Conservation (phyloP, 2,113 vertebrate genomes). For the Rhizomys pruinosus region DNA sequence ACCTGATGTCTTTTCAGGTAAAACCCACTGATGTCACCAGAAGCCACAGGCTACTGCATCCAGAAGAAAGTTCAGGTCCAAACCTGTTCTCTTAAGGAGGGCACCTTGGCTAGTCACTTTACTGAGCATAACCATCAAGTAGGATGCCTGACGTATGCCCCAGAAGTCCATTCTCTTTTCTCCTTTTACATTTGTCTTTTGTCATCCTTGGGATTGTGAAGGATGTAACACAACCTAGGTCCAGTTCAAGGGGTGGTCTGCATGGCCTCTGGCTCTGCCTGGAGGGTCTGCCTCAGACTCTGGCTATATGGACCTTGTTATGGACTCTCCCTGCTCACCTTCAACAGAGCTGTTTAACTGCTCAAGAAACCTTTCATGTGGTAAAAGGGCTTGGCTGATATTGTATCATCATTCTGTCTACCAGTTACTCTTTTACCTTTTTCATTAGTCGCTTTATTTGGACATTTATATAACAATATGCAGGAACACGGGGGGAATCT, state of each 20-base stretch:
- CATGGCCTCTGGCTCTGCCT: neutral
- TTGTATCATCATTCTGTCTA: neutral
- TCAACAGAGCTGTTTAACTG: neutral
- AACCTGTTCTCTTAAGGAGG: fast-evolving
- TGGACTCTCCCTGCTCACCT: neutral
- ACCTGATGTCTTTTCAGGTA: neutral
- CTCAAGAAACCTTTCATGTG: neutral
- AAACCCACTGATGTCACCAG: no score
- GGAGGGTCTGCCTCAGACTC: neutral
- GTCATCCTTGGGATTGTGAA: neutral
- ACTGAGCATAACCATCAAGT: neutral
- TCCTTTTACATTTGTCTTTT: neutral
- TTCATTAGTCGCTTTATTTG: neutral
- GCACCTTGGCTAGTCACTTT: neutral
- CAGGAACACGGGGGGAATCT: neutral
- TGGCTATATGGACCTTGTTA: neutral
- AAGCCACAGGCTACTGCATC: no score
- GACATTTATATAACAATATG: neutral
- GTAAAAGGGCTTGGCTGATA: neutral
- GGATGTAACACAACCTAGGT: neutral
- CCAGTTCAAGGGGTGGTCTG: neutral
- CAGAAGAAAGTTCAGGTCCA: neutral
- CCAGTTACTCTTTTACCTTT: neutral
- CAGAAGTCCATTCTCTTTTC: neutral
- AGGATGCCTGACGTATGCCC: no score